A percentile compares a stretch with the other conserved stretches of the same genome.
Conservation (phyloP, 2,113 vertebrate genomes). For the Etia nguti region DNA sequence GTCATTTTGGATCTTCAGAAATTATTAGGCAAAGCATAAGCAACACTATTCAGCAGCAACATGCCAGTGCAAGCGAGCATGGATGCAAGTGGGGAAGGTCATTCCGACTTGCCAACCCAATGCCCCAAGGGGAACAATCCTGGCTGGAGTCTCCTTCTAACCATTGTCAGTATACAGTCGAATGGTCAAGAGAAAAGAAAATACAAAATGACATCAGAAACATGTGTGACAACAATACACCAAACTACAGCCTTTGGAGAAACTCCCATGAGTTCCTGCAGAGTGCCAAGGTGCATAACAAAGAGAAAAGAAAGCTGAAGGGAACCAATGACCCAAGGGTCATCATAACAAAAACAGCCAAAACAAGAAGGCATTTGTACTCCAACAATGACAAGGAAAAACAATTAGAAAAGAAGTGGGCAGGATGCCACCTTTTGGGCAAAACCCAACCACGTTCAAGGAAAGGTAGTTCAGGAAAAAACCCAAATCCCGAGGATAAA, state of each 20-base stretch:
- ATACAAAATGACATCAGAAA: neutral
- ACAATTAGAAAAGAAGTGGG: conserved; percentile 13
- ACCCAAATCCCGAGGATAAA: neutral
- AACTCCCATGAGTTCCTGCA: conserved; percentile 30
- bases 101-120: conserved; percentile 49
- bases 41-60: neutral
- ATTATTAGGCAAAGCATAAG: neutral
- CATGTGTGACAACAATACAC: neutral
- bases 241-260: conserved; percentile 19
- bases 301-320: neutral
- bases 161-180: neutral
- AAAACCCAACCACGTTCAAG: conserved; percentile 53
- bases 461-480: neutral
- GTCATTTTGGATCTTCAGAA: neutral
- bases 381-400: conserved; percentile 7
- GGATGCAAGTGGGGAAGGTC: conserved; percentile 38
- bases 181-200: conserved; percentile 17
- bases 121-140: conserved; percentile 21
- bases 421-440: conserved; percentile 39
- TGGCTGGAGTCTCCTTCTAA: conserved; percentile 28
- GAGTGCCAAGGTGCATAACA: neutral
- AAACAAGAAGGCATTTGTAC: conserved; percentile 5
- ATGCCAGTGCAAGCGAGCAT: neutral
- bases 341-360: neutral
- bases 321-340: neutral